Evolutionary conservation across 2,888 invertebrate species (phyloP), one percentile per base, ranked within the genome.

Genomic region (Therioaphis trifolii): DNA sequence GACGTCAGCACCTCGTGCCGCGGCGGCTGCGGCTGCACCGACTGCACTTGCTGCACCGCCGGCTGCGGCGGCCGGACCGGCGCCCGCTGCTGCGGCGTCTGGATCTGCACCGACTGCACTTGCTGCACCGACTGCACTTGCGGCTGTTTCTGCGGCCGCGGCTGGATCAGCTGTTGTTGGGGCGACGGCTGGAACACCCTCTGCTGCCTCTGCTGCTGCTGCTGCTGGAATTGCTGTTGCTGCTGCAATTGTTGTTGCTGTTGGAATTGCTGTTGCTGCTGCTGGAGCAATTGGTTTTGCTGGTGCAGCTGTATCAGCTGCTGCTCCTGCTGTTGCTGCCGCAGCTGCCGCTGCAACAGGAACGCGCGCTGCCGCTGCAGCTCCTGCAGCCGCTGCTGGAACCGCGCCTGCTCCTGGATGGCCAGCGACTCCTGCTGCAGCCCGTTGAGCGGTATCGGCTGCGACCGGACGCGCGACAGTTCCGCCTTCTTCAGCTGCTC

Each of bases 401-500:
- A 66, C 15, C 43, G 61, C 35, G 66, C 2, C 15, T 66, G 77
- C 78, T 91, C 88, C 87, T 93, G 93, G 55, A 94, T 88, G 84
- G 92, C 89, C 15, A 90, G 91, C 74, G 94, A 90, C 88, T 94
- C 94, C 86, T 93, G 92, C 87, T 94, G 94, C 21, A 94, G 88
- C 52, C 9, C 58, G n/a, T 63, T 43, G 4, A 43, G 18, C 18
- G 21, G 35, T 77, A 24, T 35, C 9, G 24, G 21, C 15, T 40
- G 68, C 15, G 27, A 4, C 18, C 21, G 9, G 35, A 52, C n/a
- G 29, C 46, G 58, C 15, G 79, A 55, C 15, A 80, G 9, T 15
- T 80, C 71, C 0, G 46, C 46, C 9, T 27, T 69, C 12, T 80
- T 80, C 29, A 82, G 15, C 0, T 49, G 35, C 15, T 82, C 92